Base-by-base conservation (phyloP, 2,797 vertebrate species). In the Aeoliscus strigatus region DNA sequence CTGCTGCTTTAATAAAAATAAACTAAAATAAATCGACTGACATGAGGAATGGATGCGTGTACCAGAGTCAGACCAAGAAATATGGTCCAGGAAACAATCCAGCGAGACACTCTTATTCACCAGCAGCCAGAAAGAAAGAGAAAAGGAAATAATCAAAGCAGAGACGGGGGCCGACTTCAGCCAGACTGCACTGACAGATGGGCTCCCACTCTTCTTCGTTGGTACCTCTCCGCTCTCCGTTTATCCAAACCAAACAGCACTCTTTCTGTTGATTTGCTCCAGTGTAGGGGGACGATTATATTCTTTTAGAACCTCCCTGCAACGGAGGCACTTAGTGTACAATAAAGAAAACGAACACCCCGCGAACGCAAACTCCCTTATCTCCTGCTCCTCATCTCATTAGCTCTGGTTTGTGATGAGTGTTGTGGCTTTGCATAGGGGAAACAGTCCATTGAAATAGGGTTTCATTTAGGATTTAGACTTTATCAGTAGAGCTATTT, bases 121-220 rank as follows among this genome's bases (percentile, higher is more conserved):
- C 36, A 24, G 57, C 65, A 70, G 70, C 59, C 66, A 77, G 75
- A 59, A 50, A 76, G 33, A 56, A 51, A 74, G 58, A 80, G 76
- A 82, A 79, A 82, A 82, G 76, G 61, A 82, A 82, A 80, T 75
- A 82, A 83, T 82, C 67, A 79, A 73, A 83, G 78, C 48, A 62
- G 57, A 68, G 64, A 68, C 30, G 3, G 49, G 66, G 70, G 72
- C 72, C 64, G 71, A 80, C 66, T 79, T 62, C 47, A 72, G 60
- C 60, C 65, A 66, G 60, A 55, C 70, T 51, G 54, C 52, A 30
- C 42, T 78, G 60, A 75, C 66, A 80, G 74, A 81, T 77, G 62
- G 68, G 59, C 46, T 52, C 51, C 57, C 39, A 42, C 44, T 71
- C 66, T 44, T 55, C 64, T 70, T 71, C 40, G 33, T 45, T 28